phyloP scores from a whole-genome alignment of 2,113 vertebrate genomes.

The Atlantisia rogersi region DNA sequence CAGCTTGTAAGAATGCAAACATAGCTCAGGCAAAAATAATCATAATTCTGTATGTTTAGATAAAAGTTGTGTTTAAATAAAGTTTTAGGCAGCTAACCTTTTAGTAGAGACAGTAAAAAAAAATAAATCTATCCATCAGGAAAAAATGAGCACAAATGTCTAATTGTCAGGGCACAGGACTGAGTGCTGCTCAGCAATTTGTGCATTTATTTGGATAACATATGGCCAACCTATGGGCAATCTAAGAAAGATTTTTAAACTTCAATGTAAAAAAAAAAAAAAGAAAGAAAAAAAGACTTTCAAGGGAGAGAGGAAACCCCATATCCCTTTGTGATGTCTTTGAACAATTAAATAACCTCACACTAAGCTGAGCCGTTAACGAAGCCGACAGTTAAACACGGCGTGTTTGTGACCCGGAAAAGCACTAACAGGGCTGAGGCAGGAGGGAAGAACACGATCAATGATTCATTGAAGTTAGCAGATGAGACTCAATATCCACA shows the following conservation, averaged over 20 bases:
- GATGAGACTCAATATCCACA: conserved; percentile 36
- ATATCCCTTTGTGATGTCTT: neutral
- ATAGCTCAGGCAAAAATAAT: neutral
- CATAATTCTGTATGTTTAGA: neutral
- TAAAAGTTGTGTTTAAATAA: neutral
- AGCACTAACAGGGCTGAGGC: neutral
- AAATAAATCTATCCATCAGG: neutral
- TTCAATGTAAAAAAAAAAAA: neutral
- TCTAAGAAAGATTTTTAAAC: neutral
- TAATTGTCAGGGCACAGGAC: neutral
- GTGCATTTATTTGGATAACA: neutral
- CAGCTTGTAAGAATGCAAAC: neutral
- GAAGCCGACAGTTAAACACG: neutral
- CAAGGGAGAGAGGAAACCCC: neutral
- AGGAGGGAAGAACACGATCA: neutral
- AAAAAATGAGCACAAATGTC: neutral
- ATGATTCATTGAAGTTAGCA: conserved; percentile 42
- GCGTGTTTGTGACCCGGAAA: conserved; percentile 11
- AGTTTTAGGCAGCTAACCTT: neutral
- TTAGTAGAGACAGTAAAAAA: neutral
- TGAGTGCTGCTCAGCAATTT: neutral
- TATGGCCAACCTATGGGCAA: neutral
- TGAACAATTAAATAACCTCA: conserved; percentile 19
- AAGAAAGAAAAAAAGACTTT: neutral
- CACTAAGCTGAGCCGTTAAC: neutral